A percentile compares a stretch with the other conserved stretches of the same genome.
Evolutionary conservation across 2,113 vertebrate genomes (phyloP).

Genomic region (Mormyrus lacerda): DNA sequence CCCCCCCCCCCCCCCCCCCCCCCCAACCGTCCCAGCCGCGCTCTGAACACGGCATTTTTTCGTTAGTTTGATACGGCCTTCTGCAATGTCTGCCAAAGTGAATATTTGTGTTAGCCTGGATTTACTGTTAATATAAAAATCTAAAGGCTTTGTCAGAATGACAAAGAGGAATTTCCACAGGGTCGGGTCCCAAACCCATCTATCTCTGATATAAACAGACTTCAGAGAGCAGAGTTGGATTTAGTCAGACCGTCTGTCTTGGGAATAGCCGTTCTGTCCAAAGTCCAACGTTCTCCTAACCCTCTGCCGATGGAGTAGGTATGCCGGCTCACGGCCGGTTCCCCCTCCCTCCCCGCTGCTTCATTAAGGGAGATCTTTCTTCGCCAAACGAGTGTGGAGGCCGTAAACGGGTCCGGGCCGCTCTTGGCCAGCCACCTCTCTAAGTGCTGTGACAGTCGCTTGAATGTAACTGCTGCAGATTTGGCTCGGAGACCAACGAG

Average conservation of each 20-base stretch:
- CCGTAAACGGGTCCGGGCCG: background rate
- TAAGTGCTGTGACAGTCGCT: background rate
- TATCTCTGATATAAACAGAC: conserved; percentile 22
- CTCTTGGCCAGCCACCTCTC: background rate
- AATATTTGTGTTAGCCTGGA: conserved; percentile 39
- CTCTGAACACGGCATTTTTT: conserved; percentile 12
- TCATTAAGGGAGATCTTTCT: background rate
- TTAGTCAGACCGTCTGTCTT: conserved; percentile 18
- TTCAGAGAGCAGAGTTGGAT: conserved; percentile 14
- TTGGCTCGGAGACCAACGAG: background rate
- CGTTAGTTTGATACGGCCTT: conserved; percentile 7
- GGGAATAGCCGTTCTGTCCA: conserved; percentile 28
- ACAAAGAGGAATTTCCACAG: conserved; percentile 13
- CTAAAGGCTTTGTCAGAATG: conserved; percentile 16
- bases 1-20: conserved; percentile 27
- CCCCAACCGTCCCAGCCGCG: background rate
- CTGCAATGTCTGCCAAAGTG: conserved; percentile 22
- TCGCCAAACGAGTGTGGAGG: background rate
- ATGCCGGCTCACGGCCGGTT: conserved; percentile 21
- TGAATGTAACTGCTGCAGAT: background rate
- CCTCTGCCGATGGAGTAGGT: conserved; percentile 29
- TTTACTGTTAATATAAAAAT: conserved; percentile 28
- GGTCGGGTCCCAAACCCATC: conserved; percentile 1
- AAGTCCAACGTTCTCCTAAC: conserved; percentile 30
- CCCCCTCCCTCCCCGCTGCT: conserved; percentile 6